Percentiles rank a stretch among this genome's conserved stretches.
phyloP scores from a whole-genome alignment of 2,888 invertebrate species.

The Xylota segnis region DNA sequence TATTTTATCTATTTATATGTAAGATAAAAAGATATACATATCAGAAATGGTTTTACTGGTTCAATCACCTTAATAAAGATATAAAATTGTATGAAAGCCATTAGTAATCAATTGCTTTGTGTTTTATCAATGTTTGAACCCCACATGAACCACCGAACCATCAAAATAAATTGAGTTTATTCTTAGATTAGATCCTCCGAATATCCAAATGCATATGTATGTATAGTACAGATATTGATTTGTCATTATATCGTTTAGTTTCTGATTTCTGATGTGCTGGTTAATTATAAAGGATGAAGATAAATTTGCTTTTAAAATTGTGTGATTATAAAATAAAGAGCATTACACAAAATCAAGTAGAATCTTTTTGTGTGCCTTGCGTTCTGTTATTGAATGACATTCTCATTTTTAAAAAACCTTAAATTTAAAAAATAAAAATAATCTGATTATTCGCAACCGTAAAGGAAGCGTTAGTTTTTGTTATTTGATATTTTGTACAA shows the following conservation, averaged over 20 bases:
- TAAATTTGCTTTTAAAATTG: not conserved
- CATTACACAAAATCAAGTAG: conserved; percentile 58
- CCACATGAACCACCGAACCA: conserved; percentile 47
- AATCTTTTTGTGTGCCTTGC: conserved; percentile 68
- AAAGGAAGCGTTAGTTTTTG: conserved; percentile 2
- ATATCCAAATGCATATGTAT: no score
- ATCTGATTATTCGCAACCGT: not conserved
- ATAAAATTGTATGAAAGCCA: not conserved
- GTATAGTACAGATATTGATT: no score
- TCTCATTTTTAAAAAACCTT: conserved; percentile 46
- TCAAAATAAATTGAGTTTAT: not conserved
- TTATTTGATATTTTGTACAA: conserved; percentile 52
- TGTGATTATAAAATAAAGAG: conserved; percentile 26
- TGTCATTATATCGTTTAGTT: no score
- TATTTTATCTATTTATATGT: conserved; percentile 9
- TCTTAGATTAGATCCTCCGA: no score
- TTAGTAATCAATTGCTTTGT: not conserved
- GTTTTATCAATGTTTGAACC: conserved; percentile 3
- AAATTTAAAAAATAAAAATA: conserved; percentile 2
- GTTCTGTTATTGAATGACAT: conserved; percentile 42
- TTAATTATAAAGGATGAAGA: not conserved
- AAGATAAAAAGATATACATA: conserved; percentile 49
- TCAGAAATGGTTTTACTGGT: conserved; percentile 40
- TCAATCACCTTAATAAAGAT: not conserved
- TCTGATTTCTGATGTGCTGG: not conserved